Evolutionary conservation across 2,888 invertebrate species (phyloP), one percentile per base, ranked within the genome.

Genomic region (Synanthedon myopaeformis): DNA sequence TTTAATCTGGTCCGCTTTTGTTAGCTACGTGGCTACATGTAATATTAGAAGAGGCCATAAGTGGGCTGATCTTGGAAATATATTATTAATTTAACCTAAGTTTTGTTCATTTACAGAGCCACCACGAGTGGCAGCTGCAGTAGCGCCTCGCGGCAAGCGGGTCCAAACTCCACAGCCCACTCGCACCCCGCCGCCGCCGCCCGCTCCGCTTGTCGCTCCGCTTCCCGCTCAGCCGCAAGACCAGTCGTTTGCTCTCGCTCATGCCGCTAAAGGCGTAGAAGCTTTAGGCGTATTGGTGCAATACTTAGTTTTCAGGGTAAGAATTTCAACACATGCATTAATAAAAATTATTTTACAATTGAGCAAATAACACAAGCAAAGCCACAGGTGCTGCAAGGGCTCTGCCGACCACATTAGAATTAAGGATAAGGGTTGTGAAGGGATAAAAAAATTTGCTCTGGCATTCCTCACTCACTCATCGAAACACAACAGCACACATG

Each of bases 201-300:
- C 68, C 56, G 76, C 67, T 50, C 70, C 67, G 53, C 65, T 66
- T 58, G 60, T 64, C 59, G 73, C 64, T 42, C 67, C 65, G 54
- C 62, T 65, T 53, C 61, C 67, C 58, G 62, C 67, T 23, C 69
- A 69, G 52, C 72, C 74, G 13, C 70, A 69, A 41, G 79, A 81
- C 56, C 82, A 85, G 60, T 67, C 77, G 8, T 72, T 69, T 11
- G 82, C 87, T 51, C 76, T 89, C 19, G 84, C 89, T 58, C 89
- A 89, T 60, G 86, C 88, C 52, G 82, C 92, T 51, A 91, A 91
- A 64, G 92, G 94, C 55, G 91, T 95, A 53, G 94, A 96, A 79
- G 96, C 95, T 49, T 90, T 97, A 67, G 93, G 94, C 57, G 91
- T 94, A 60, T 90, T 96, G 60, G 91, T 96, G 63, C 94, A 96